Base-by-base conservation (phyloP, 92 coral and sea anemone genomes). In the Desmophyllum pertusum region DNA sequence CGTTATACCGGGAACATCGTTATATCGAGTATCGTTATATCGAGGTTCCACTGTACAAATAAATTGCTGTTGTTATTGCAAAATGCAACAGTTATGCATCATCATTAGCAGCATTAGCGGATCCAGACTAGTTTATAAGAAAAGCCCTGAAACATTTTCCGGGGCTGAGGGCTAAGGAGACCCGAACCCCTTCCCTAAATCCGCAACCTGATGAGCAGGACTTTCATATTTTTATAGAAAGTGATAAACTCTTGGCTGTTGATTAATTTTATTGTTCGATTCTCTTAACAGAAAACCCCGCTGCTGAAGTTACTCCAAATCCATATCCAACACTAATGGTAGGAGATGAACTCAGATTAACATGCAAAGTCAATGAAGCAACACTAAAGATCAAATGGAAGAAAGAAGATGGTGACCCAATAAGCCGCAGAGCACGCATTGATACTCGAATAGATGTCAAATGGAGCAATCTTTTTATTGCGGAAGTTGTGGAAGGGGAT, bases 301-400 rank as follows among this genome's bases (percentile, higher is more conserved):
- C n/a, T 25, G 40, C 59, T 2, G 37, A 45, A 73, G 8, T 73
- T 0, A 37, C 27, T 29, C 77, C 57, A 45, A 43, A 46, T 0
- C 77, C 73, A n/a, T 42, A 73, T 1, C 77, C 57, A 29, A 73
- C 36, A 3, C 37, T 73, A 17, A 17, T 5, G 4, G 11, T 1
- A 73, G 77, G 77, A 18, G 59, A 73, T 73, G 5, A 73, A 23
- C 77, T 73, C 0, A 10, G n/a, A 46, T 43, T 73, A 45, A 43
- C 57, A 43, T 73, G 77, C 57, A 73, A 5, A 27, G 77, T 73
- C 59, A 73, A 45, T 46, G 4, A 17, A 43, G 37, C 39, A 15
- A 73, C 77, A 13, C 59, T 43, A n/a, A 1, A 15, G 23, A 29
- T 73, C 77, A 30, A 0, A 14, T 73, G 77, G 77, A 43, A 73